These are phyloP conservation scores for Phycodurus eques DNA, from an alignment of 2,113 vertebrate species.

Conservation along the genomic window DNA sequence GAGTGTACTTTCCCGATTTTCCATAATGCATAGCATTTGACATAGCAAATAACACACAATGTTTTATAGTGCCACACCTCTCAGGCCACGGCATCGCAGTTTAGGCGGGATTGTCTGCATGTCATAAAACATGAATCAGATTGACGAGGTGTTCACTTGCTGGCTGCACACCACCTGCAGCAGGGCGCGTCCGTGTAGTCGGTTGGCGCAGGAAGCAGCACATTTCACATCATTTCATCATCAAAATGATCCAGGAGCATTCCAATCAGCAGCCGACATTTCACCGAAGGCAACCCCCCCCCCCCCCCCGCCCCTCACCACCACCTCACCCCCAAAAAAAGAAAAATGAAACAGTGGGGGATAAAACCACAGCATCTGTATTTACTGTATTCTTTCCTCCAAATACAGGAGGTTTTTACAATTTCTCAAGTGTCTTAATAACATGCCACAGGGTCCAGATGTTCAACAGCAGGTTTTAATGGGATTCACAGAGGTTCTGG, in stretches of 20 bases:
- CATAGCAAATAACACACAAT: neutral
- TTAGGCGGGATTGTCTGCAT: neutral
- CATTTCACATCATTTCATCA: slow-evolving; percentile 73
- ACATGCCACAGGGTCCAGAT: no score
- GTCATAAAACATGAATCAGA: neutral
- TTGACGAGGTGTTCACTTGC: slow-evolving; percentile 13
- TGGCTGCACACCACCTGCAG: slow-evolving; percentile 17
- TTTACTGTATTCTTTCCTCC: slow-evolving; percentile 19
- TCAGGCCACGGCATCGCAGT: neutral
- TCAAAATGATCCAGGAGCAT: slow-evolving; percentile 40
- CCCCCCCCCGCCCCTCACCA: neutral
- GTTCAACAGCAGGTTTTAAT: no score
- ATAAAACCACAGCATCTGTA: slow-evolving; percentile 13
- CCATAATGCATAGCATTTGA: no score
- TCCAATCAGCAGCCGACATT: slow-evolving; percentile 25
- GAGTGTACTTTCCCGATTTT: no score
- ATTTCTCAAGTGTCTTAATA: no score
- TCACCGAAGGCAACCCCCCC: neutral
- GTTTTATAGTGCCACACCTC: neutral
- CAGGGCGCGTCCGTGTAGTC: slow-evolving; percentile 30
- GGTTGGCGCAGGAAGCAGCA: slow-evolving; percentile 8
- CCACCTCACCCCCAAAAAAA: neutral
- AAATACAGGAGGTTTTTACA: no score
- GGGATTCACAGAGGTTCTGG: no score
- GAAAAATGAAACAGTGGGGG: neutral